Evolutionary conservation across 2,113 vertebrate species (phyloP).

Genomic region (Strix uralensis): DNA sequence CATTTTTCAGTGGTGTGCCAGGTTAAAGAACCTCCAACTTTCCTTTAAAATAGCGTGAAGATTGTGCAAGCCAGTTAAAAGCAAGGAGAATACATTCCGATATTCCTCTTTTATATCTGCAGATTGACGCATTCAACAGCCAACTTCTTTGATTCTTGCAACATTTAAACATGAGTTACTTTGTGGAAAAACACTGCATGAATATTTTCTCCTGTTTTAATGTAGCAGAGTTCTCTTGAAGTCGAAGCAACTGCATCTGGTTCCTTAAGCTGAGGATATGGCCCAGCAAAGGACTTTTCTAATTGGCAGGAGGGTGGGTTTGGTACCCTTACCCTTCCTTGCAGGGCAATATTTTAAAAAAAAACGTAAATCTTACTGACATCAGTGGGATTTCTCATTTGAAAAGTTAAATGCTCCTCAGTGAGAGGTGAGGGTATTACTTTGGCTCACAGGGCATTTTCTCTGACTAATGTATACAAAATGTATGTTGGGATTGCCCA

Average conservation of each 20-base stretch:
- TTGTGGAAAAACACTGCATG: background rate
- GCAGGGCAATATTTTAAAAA: background rate
- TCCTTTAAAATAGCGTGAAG: background rate
- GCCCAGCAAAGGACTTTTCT: background rate
- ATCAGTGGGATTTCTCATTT: conserved; percentile 36
- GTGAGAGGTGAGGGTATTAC: conserved; percentile 20
- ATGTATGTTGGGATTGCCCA: conserved; percentile 23
- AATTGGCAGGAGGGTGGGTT: background rate
- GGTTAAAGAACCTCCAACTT: background rate
- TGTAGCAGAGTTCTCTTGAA: background rate
- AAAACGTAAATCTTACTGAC: background rate
- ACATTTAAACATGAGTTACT: background rate
- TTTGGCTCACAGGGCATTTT: conserved; percentile 2
- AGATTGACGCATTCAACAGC: background rate
- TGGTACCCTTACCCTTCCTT: background rate
- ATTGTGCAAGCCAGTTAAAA: background rate
- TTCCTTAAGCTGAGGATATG: background rate
- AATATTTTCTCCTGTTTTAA: conserved; percentile 39
- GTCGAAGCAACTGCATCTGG: background rate
- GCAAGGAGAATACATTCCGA: background rate
- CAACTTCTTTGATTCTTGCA: conserved; percentile 13
- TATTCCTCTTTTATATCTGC: background rate
- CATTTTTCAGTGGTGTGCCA: background rate
- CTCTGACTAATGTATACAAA: conserved; percentile 25
- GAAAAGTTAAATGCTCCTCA: conserved; percentile 21